These are phyloP conservation scores for Diceros bicornis DNA, from an alignment of 2,797 vertebrate genomes.

Conservation along the genomic window DNA sequence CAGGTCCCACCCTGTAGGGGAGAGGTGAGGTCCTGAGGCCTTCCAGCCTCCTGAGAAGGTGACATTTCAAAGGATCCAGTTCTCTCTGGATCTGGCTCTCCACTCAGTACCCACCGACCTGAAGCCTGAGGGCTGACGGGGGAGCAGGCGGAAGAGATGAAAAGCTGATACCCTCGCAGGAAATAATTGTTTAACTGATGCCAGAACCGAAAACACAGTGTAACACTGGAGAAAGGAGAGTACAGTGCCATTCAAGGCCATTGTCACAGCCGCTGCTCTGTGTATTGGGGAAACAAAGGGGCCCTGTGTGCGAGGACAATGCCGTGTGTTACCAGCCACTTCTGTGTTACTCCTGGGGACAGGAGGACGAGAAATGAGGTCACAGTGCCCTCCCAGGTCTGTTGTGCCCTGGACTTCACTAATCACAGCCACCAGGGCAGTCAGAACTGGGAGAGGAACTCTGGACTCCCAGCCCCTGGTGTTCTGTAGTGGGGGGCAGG, in stretches of 20 bases:
- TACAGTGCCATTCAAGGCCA: slow-evolving; percentile 63
- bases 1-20: neutral
- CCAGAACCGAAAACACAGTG: slow-evolving; percentile 67
- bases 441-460: neutral
- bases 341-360: slow-evolving; percentile 64
- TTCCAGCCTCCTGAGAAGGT: neutral
- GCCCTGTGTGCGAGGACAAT: slow-evolving; percentile 77
- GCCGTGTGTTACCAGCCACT: slow-evolving; percentile 27
- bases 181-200: slow-evolving; percentile 63
- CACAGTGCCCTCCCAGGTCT: neutral
- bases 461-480: neutral
- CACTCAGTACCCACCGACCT: neutral
- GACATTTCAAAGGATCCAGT: neutral
- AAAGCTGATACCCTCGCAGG: slow-evolving; percentile 43
- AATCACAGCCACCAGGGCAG: neutral
- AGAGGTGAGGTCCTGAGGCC: neutral
- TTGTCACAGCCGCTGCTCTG: slow-evolving; percentile 66
- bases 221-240: slow-evolving; percentile 64
- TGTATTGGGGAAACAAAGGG: slow-evolving; percentile 70
- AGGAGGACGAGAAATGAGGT: slow-evolving; percentile 67
- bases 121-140: neutral
- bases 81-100: neutral
- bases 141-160: neutral
- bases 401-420: neutral
- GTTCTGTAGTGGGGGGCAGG: neutral